Evolutionary conservation across 2,797 vertebrate species (phyloP), one percentile per base, ranked within the genome.

Genomic region (Aldrovandia affinis): DNA sequence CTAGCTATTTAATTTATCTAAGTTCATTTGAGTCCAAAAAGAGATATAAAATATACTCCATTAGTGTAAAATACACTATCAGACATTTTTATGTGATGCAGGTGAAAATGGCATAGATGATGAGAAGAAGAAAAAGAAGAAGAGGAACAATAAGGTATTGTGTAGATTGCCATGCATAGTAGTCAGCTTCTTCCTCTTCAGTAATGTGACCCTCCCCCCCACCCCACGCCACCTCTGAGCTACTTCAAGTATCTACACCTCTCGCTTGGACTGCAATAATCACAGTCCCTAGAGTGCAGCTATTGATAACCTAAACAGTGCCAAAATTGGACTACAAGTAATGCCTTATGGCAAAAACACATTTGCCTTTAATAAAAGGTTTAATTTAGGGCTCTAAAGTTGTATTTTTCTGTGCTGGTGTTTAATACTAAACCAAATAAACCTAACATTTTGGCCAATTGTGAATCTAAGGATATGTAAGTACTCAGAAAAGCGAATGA

Each of bases 251-350:
- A 52, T 52, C 47, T 28, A 28, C 25, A 30, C 25, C 47, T 52
- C 25, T 14, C 25, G 47, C 42, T 55, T 81, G 55, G 79, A 57
- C 54, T 61, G 55, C 30, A 61, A 85, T 85, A 82, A 85, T 65
- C 81, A 63, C 42, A 63, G 7, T 85, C 84, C 84, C 81, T 28
- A 28, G 80, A 63, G 81, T 33, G 54, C 55, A 77, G 81, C 73
- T 85, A 85, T 82, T 82, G 81, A 82, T 75, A 78, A 77, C 42
- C 57, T 33, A 73, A 55, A 68, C 65, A 82, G 14, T 33, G 65
- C 65, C 63, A 70, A 78, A 68, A 84, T 80, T 57, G 63, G 78
- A 81, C 65, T 84, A 52, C 65, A 63, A 54, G 65, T 10, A 55
- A 42, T 73, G 57, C 78, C 65, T 81, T 52, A 73, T 47, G 39